A percentile compares a stretch with the other conserved stretches of the same genome.
Evolutionary conservation across 2,113 vertebrate species (phyloP).

Genomic region (Epinephelus cyanopodus): DNA sequence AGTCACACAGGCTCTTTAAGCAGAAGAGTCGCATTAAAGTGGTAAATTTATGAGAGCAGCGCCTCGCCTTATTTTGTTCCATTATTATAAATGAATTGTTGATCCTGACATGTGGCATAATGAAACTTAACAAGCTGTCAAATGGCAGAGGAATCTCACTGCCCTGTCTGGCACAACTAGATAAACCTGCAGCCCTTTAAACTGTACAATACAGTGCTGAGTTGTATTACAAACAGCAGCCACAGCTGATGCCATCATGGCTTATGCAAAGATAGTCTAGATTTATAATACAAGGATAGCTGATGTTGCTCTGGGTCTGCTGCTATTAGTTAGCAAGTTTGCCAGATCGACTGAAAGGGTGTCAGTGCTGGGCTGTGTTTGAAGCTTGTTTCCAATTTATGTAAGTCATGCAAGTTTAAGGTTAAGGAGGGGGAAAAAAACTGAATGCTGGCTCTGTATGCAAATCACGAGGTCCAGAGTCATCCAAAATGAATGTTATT

Average conservation of each 20-base stretch:
- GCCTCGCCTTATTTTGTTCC: background rate
- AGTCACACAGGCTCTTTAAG: background rate
- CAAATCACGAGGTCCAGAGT: background rate
- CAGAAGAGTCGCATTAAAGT: background rate
- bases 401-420: background rate
- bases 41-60: background rate
- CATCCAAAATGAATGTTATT: background rate
- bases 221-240: background rate
- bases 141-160: constrained; percentile 18
- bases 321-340: too few species aligned
- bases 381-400: background rate
- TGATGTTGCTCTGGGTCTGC: too few species aligned
- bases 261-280: background rate
- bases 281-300: too few species aligned
- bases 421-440: background rate
- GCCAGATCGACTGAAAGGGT: too few species aligned
- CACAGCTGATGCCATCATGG: background rate
- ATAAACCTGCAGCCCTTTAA: constrained; percentile 13
- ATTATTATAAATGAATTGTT: background rate
- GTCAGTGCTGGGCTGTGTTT: background rate
- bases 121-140: constrained; percentile 1
- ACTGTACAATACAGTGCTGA: background rate
- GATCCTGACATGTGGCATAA: background rate
- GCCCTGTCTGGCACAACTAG: constrained; percentile 17
- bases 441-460: too few species aligned